Evolutionary conservation across 1,140 invertebrate species (phyloP), one percentile per base, ranked within the genome.

Genomic region (Neodiprion lecontei): DNA sequence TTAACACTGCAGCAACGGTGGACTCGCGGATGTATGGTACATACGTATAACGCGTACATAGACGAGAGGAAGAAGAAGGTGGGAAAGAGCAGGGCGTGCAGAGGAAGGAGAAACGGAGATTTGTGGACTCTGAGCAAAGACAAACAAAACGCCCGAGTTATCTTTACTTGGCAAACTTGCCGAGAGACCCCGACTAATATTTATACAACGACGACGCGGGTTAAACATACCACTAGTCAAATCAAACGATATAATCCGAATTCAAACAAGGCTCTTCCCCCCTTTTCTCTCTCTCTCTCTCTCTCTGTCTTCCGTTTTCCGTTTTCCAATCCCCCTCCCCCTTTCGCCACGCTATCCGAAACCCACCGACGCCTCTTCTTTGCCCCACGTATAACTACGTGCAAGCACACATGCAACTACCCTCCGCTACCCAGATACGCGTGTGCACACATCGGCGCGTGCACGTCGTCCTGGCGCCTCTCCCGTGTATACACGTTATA

Each of bases 51-150:
- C 28, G 28, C 28, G 28, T 40, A 40, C 28, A 71, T 28, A 67
- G 70, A 75, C 49, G 9, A 48, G 66, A 48, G 72, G 67, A 72
- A 66, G 72, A 70, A 70, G 40, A n/a, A 66, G 23, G 70, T 70
- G 67, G 75, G 61, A 14, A 21, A 48, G 67, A 40, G 72, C 50
- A 5, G 28, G 28, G 28, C 28, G 72, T 5, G 11, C n/a, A 12
- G 53, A 14, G 11, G 28, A 61, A 61, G 8, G 53, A 12, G 81
- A 80, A 83, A 83, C 80, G 79, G 82, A 80, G 82, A 84, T 82
- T 79, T 82, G 82, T 84, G 76, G 81, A 82, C 83, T 78, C 82
- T 83, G 77, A 80, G 83, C 82, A 84, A 84, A 84, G 82, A 82
- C 77, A 82, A 84, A 83, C 80, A 81, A 70, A 28, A 72, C 74